Base-by-base conservation (phyloP, 2,113 vertebrate species). In the Xiphorhynchus elegans region DNA sequence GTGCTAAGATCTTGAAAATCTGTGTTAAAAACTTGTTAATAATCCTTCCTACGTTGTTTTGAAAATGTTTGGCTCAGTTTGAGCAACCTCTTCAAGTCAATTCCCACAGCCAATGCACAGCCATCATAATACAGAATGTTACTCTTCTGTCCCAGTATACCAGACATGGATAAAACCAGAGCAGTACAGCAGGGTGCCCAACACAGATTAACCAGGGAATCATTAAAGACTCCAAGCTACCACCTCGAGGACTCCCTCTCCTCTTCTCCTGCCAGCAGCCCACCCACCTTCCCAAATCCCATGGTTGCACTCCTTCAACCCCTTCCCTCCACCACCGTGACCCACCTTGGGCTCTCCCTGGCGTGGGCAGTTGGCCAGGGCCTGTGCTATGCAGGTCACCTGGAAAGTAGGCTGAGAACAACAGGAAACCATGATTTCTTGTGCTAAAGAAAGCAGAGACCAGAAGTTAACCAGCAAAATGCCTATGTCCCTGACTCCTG, bases 381-480 rank as follows among this genome's bases (percentile, higher is more conserved):
- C 9, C 23, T 1, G 1, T 44, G 28, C 35, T 31, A 52, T 7
- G 14, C 11, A 50, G 10, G 3, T 52, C 20, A 26, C 1, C 1
- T 12, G 42, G 76, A 63, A 92, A 93, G 80, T 1, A 70, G 35
- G 8, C 26, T 74, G 39, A 84, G 20, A 81, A 37, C 25, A 67
- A 39, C 5, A 59, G 26, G 8, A 90, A 84, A 76, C 11, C 7
- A 58, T 33, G 0, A 0, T 46, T 83, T 49, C 10, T 88, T 0
- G 0, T 44, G 42, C 42, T 70, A 66, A 73, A 90, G 33, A 66
- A 53, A 10, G 4, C 31, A 83, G 21, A 9, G 47, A 89, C 26
- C 46, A 88, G 44, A 53, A 85, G 14, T 1, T 3, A 64, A 72
- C 1, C 1, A 82, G 56, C 35, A 78, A 84, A 95, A 93, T 35